These are phyloP conservation scores for Anguilla rostrata DNA, from an alignment of 2,113 vertebrate genomes.

Conservation along the genomic window DNA sequence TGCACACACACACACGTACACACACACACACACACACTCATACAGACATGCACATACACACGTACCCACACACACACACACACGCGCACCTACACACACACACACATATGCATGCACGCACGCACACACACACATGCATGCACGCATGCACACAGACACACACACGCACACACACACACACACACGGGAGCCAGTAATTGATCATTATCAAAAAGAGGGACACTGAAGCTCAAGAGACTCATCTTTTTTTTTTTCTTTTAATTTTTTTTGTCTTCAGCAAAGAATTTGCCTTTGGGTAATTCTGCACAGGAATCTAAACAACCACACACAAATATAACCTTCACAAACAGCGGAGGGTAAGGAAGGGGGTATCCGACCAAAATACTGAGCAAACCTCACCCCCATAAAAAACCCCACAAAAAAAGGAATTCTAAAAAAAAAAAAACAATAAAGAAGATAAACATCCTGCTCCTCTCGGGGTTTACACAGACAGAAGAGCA, in stretches of 20 bases:
- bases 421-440: too few species aligned
- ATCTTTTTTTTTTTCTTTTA: not conserved
- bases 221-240: not conserved
- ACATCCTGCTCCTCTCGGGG: not conserved
- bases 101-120: too few species aligned
- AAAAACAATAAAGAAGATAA: not conserved
- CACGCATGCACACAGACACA: not conserved
- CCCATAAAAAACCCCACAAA: not conserved
- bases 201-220: not conserved
- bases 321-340: not conserved
- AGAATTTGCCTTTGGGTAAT: not conserved
- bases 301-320: not conserved
- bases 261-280: not conserved
- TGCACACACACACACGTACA: not conserved
- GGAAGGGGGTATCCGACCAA: not conserved
- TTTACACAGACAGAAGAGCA: not conserved
- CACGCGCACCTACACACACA: too few species aligned
- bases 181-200: not conserved
- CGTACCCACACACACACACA: not conserved
- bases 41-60: not conserved
- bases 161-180: not conserved
- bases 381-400: not conserved
- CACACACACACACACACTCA: not conserved
- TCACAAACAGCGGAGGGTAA: not conserved
- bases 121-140: too few species aligned